Percentiles rank a stretch among this genome's conserved stretches.
Conservation (phyloP, 1,140 invertebrate genomes). For the Zaprionus tsacasi region DNA sequence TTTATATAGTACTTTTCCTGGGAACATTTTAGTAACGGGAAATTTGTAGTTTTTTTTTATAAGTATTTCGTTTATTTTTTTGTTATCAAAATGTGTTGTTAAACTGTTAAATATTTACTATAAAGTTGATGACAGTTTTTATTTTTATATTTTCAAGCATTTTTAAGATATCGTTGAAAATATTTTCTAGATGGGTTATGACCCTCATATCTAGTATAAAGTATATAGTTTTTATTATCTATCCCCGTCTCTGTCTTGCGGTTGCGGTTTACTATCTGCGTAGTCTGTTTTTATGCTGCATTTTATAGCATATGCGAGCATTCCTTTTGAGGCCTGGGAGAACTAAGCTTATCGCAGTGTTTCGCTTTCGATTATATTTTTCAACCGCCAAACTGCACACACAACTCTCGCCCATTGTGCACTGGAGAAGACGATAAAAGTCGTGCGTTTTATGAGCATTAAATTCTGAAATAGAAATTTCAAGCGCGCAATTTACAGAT, state of each 20-base stretch:
- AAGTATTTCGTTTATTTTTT: background rate
- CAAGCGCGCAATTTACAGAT: slow-evolving; percentile 23
- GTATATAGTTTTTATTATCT: slow-evolving; percentile 20
- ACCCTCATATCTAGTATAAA: background rate
- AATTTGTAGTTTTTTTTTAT: background rate
- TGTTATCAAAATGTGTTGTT: background rate
- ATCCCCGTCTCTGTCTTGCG: slow-evolving; percentile 15
- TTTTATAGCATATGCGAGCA: slow-evolving; percentile 49
- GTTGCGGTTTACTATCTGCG: slow-evolving; percentile 9
- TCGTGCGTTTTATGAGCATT: slow-evolving; percentile 57
- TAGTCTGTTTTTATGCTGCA: slow-evolving; percentile 38
- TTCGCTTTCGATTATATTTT: slow-evolving; percentile 22
- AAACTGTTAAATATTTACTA: background rate
- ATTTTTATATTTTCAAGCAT: too few relatives aligned
- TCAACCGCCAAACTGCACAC: slow-evolving; percentile 3
- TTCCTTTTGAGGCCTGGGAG: slow-evolving; percentile 18
- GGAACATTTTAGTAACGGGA: background rate
- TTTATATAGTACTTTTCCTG: slow-evolving; percentile 1
- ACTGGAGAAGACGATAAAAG: slow-evolving; percentile 31
- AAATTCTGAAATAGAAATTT: slow-evolving; percentile 50
- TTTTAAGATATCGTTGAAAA: background rate
- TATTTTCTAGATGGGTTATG: background rate
- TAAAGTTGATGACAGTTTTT: background rate
- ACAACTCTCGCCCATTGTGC: slow-evolving; percentile 13
- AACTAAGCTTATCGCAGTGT: slow-evolving; percentile 23